These are phyloP conservation scores for Oncorhynchus tshawytscha DNA, from an alignment of 2,113 vertebrate species.

Conservation along the genomic window DNA sequence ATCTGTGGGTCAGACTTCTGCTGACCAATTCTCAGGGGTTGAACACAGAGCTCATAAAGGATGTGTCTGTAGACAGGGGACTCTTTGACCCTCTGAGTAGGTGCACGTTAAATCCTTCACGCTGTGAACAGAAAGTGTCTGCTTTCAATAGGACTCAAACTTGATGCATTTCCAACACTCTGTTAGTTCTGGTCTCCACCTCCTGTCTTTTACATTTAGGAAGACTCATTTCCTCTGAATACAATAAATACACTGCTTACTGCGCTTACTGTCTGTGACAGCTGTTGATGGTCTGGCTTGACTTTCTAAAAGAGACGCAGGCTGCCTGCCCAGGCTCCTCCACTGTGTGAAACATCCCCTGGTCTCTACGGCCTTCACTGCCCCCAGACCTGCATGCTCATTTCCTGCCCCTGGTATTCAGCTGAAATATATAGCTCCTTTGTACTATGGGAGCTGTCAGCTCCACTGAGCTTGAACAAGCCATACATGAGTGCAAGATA, in stretches of 20 bases:
- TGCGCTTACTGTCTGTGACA: not conserved
- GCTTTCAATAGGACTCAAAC: slow-evolving; percentile 7
- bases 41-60: slow-evolving; percentile 45
- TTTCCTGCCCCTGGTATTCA: slow-evolving; percentile 3
- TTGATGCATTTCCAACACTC: slow-evolving; percentile 24
- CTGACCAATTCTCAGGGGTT: slow-evolving; percentile 17
- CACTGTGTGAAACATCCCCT: not conserved
- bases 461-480: slow-evolving; percentile 5
- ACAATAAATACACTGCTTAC: not conserved
- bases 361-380: not conserved
- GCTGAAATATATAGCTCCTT: slow-evolving; percentile 12
- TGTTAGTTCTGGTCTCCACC: slow-evolving; percentile 9
- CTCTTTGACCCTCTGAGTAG: slow-evolving; percentile 34
- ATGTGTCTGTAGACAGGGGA: slow-evolving; percentile 25
- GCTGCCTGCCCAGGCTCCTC: not conserved
- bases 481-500: not conserved
- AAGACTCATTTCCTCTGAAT: slow-evolving; percentile 13
- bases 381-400: not conserved
- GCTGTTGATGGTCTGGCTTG: not conserved
- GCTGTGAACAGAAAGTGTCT: slow-evolving; percentile 31
- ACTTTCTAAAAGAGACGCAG: not conserved
- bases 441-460: not conserved
- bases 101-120: slow-evolving; percentile 19
- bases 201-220: slow-evolving; percentile 17
- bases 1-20: slow-evolving; percentile 28